Evolutionary conservation across 2,797 vertebrate genomes (phyloP).

Genomic region (Lacerta viridis): DNA sequence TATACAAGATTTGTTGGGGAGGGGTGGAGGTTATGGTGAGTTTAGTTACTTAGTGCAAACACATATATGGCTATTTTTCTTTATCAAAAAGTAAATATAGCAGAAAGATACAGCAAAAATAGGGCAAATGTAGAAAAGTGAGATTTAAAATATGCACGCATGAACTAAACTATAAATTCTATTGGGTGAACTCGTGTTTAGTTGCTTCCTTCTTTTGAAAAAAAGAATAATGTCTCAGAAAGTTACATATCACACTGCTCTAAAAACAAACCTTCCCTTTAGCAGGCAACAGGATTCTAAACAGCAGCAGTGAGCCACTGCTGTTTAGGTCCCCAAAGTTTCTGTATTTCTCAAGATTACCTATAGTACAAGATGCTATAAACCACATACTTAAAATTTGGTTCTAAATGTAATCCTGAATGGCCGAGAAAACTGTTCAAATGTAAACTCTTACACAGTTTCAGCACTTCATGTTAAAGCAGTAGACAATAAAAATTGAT

Average conservation of each 20-base stretch:
- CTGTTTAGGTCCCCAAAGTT: background rate
- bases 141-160: background rate
- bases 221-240: accelerated
- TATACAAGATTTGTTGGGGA: background rate
- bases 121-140: accelerated
- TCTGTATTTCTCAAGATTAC: constrained; percentile 9
- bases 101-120: constrained; percentile 15
- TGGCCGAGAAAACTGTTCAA: background rate
- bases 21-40: background rate
- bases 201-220: constrained; percentile 50
- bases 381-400: accelerated
- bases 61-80: constrained; percentile 34
- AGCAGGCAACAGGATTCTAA: background rate
- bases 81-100: constrained; percentile 31
- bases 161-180: constrained; percentile 8
- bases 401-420: background rate
- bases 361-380: background rate
- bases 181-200: background rate
- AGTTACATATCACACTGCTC: background rate
- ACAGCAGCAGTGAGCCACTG: background rate
- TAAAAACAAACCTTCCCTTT: background rate
- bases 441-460: background rate
- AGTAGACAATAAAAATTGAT: background rate
- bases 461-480: accelerated
- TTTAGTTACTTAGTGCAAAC: constrained; percentile 39